A percentile compares a stretch with the other conserved stretches of the same genome.
Conservation (phyloP, 2,888 invertebrate species). For the Gortyna flavago region DNA sequence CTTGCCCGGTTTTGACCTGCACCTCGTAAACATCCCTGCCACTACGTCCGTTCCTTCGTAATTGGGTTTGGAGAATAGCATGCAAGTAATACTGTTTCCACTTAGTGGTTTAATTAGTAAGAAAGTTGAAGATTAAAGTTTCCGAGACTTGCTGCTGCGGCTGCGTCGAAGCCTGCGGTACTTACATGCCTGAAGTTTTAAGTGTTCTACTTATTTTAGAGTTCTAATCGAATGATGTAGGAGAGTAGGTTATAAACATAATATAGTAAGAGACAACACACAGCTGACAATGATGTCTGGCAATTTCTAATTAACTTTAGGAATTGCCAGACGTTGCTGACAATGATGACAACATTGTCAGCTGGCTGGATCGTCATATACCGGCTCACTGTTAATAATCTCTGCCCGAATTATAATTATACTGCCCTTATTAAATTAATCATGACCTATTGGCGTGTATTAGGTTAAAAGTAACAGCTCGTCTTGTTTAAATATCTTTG, state of each 20-base stretch:
- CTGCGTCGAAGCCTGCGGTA: constrained; percentile 23
- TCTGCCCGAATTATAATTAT: neutral
- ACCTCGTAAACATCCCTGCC: constrained; percentile 1
- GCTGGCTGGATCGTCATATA: neutral
- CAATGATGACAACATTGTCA: neutral
- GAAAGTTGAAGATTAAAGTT: constrained; percentile 47
- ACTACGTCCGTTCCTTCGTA: neutral
- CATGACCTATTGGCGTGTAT: neutral
- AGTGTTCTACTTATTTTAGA: constrained; percentile 20
- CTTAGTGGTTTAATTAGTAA: constrained; percentile 53
- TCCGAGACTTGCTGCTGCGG: neutral
- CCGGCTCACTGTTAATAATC: neutral
- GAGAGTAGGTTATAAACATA: neutral
- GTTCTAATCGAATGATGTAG: neutral
- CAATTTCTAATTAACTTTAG: neutral
- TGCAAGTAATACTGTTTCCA: constrained; percentile 13
- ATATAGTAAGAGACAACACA: too few species aligned
- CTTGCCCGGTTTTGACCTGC: neutral
- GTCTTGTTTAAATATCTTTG: neutral
- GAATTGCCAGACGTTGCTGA: neutral
- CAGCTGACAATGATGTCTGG: neutral
- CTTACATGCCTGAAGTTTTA: constrained; percentile 33
- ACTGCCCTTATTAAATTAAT: neutral
- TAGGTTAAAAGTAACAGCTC: neutral
- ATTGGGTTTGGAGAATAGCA: constrained; percentile 28